These are phyloP conservation scores for Cremastobaeus sp. DNA, from an alignment of 2,888 invertebrate species.

Conservation along the genomic window DNA sequence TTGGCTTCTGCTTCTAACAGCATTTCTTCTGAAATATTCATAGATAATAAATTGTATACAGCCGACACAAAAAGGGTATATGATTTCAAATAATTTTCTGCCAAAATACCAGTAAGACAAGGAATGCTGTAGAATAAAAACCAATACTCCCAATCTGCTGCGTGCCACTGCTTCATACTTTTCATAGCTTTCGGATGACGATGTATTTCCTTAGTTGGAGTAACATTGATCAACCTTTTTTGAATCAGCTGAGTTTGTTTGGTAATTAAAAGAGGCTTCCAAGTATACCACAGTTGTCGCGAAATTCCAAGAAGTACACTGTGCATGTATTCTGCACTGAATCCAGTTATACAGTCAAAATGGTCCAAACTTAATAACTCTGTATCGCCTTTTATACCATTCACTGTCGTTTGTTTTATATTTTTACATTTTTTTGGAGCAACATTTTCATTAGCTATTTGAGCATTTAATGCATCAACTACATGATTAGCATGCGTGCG, in stretches of 20 bases:
- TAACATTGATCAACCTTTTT: background rate
- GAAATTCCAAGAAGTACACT: conserved; percentile 28
- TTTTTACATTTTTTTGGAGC: background rate
- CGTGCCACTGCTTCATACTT: conserved; percentile 33
- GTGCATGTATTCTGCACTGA: conserved; percentile 46
- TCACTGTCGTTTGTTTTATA: conserved; percentile 1
- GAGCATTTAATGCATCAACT: conserved; percentile 21
- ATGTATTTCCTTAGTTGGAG: conserved; percentile 36
- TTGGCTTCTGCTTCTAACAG: conserved; percentile 19
- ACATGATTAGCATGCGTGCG: conserved; percentile 19
- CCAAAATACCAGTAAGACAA: conserved; percentile 24
- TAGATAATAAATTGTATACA: conserved; percentile 21
- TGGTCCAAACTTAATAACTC: background rate
- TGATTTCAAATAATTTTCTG: conserved; percentile 4
- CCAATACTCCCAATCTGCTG: conserved; percentile 53
- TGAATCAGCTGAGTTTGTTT: background rate
- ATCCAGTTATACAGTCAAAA: conserved; percentile 48
- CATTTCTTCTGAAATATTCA: conserved; percentile 43
- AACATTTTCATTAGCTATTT: background rate
- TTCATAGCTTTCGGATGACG: conserved; percentile 25
- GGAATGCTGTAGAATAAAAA: conserved; percentile 49
- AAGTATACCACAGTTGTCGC: conserved; percentile 25
- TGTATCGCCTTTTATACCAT: conserved; percentile 33
- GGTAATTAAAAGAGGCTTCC: background rate
- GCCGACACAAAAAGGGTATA: conserved; percentile 28